Evolutionary conservation across 2,888 invertebrate species (phyloP).

Genomic region (Diarsia dahlii): DNA sequence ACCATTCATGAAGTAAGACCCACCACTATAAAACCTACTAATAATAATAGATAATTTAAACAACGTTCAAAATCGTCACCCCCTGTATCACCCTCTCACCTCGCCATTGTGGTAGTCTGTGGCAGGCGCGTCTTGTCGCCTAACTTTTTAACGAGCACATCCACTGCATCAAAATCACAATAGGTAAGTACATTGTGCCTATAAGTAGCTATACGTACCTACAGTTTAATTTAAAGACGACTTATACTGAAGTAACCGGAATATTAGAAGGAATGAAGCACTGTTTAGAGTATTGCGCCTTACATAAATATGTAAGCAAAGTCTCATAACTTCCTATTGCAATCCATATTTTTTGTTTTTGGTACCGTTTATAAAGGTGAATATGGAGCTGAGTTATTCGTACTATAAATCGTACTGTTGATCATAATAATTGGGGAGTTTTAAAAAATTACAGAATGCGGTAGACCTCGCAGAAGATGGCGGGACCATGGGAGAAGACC

Average conservation of each 20-base stretch:
- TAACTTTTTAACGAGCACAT: constrained; percentile 82
- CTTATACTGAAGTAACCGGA: too few species aligned
- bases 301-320: constrained; percentile 40
- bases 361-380: too few species aligned
- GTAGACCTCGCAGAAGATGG: too few species aligned
- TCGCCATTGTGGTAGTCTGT: constrained; percentile 74
- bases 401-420: neutral
- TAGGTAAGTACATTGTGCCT: constrained; percentile 25
- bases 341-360: neutral
- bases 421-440: too few species aligned
- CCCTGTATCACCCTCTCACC: constrained; percentile 69
- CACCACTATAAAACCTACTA: neutral
- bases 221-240: neutral
- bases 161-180: constrained; percentile 71
- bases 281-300: constrained; percentile 31
- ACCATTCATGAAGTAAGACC: neutral
- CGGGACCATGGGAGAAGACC: too few species aligned
- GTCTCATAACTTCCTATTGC: constrained; percentile 2
- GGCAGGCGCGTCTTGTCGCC: constrained; percentile 70
- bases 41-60: neutral
- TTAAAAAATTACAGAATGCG: too few species aligned
- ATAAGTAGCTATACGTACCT: constrained; percentile 1
- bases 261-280: neutral
- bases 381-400: neutral
- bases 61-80: neutral